A percentile compares a stretch with the other conserved stretches of the same genome.
phyloP scores from a whole-genome alignment of 2,113 vertebrate species.

The Microcebus murinus region DNA sequence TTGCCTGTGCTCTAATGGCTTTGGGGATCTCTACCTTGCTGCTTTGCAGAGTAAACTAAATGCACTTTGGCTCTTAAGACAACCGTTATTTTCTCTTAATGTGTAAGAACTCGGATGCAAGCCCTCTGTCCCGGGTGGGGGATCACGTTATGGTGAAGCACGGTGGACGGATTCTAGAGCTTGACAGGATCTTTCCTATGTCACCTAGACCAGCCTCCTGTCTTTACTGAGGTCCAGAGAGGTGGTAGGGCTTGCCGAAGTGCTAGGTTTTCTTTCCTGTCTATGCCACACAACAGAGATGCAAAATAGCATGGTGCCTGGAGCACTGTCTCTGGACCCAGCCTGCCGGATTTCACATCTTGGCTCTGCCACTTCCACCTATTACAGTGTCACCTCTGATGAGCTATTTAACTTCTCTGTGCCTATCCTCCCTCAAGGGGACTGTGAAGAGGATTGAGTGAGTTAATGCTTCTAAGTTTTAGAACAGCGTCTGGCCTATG shows the following conservation, averaged over 20 bases:
- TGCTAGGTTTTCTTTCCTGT: neutral
- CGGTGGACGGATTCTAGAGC: neutral
- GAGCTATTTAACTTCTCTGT: neutral
- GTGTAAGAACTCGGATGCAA: neutral
- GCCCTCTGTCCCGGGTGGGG: neutral
- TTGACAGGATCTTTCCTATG: neutral
- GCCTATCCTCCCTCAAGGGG: neutral
- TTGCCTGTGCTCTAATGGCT: constrained; percentile 40
- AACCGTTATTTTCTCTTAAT: constrained; percentile 54
- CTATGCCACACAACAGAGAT: neutral
- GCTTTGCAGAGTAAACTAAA: constrained; percentile 69
- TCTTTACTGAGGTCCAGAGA: neutral
- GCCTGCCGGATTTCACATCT: neutral
- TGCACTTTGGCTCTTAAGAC: constrained; percentile 25
- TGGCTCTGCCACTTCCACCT: neutral
- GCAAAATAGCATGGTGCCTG: neutral
- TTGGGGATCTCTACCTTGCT: constrained; percentile 26
- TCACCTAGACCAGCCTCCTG: neutral
- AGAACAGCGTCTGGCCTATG: neutral
- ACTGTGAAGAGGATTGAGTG: neutral
- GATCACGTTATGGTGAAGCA: neutral
- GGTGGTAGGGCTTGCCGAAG: neutral
- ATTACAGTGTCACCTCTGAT: neutral
- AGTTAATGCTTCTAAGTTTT: neutral
- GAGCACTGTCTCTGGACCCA: neutral